phyloP scores from a whole-genome alignment of 2,113 vertebrate genomes.

The Gymnarchus niloticus region DNA sequence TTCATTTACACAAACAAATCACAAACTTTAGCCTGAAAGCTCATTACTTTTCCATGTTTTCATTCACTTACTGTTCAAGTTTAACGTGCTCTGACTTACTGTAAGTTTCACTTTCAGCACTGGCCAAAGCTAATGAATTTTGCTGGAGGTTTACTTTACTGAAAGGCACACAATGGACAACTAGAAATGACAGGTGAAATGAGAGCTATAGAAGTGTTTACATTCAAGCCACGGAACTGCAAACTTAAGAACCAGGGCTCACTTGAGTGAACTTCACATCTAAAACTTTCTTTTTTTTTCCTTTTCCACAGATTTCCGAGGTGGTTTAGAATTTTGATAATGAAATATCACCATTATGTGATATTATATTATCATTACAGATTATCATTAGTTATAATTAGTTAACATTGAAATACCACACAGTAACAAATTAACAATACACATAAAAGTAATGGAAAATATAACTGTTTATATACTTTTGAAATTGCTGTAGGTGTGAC shows the following conservation, averaged over 20 bases:
- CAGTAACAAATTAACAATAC: neutral
- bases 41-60: neutral
- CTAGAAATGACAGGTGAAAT: neutral
- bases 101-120: neutral
- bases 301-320: neutral
- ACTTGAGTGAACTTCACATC: neutral
- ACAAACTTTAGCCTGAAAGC: neutral
- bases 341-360: constrained; percentile 1
- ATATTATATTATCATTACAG: no score
- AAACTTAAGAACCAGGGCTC: neutral
- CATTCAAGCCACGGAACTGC: neutral
- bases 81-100: no score
- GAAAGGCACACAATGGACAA: neutral
- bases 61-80: no score
- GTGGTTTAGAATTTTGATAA: neutral
- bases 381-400: neutral
- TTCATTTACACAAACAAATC: neutral
- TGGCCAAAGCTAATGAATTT: neutral
- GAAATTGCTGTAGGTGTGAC: neutral
- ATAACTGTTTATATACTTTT: neutral
- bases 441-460: neutral
- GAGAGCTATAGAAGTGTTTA: neutral
- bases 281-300: neutral
- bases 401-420: neutral
- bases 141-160: neutral